Base-by-base conservation (phyloP, 2,888 invertebrate genomes). In the Aspidiotus destructor region DNA sequence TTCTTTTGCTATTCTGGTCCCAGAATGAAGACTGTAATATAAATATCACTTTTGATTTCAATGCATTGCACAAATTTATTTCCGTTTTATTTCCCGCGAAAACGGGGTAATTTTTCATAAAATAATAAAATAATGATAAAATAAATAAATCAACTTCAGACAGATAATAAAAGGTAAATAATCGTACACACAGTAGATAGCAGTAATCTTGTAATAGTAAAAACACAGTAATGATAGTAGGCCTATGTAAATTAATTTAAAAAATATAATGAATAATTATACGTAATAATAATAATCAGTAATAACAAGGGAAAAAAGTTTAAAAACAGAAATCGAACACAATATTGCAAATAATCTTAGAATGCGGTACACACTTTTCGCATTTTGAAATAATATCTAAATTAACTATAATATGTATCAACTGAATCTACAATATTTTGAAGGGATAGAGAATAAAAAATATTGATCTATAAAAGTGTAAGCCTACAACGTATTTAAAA, bases 211-310 rank as follows among this genome's bases (percentile, higher is more conserved):
- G 28, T 28, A 28, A 28, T 40, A 52, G 16, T 63, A 63, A 63
- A 41, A 63, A 63, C 63, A 63, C 52, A 60, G 53, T 52, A 53
- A 63, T 53, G 52, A 63, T 53, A 63, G 41, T 52, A 63, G 53
- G 53, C 52, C 63, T 53, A 63, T 41, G 53, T 63, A 53, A 52
- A 53, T 63, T 41, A 63, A 53, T 53, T 63, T 53, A 63, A 53
- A 48, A 63, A 28, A 62, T 62, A 63, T 63, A 63, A 62, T 48
- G 48, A 48, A 48, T 48, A 48, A 48, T 48, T 48, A n/a, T 48
- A 13, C 48, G 10, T 48, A 48, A 48, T 48, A 13, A 11, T 28
- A 28, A 48, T 48, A 11, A 48, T 48, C 48, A 13, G 48, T 48
- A 48, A n/a, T n/a, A 48, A 48, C 11, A 6, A 48, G 48, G n/a